Evolutionary conservation across 2,888 invertebrate species (phyloP), one percentile per base, ranked within the genome.

Genomic region (Melanotus villosus): DNA sequence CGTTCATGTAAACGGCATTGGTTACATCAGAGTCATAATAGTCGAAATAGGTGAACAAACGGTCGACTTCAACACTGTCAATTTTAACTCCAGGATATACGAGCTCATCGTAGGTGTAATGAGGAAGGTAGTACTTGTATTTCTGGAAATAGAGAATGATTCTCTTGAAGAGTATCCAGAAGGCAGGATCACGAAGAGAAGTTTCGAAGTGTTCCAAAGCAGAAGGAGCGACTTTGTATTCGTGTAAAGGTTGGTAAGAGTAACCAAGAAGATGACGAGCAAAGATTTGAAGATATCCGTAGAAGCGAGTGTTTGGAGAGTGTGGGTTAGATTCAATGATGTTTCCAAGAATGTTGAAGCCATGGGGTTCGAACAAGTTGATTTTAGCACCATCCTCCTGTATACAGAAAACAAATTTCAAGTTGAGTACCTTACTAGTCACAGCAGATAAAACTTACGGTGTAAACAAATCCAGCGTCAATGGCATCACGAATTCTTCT

Each of bases 21-120:
- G 87, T 88, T 4, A 93, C 85, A 77, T 91, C 90, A 65, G 89
- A 81, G 79, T 89, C 88, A 78, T 86, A 88, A 72, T 91, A 80
- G 75, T 92, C 92, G 82, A 91, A 92, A 86, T 88, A 92, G 21
- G 93, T 93, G 32, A 89, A 84, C 34, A 93, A 83, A 69, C 90
- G 89, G 76, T 90, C 90, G 68, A 91, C 87, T 4, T 90, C 87
- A 21, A 93, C 89, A 71, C 88, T 88, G 73, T 90, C 84, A 72
- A 93, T 88, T 52, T 84, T 81, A 1, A 93, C 90, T 32, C 90
- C 89, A 9, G 89, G 88, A 71, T 88, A 83, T 50, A 86, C 78
- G 32, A 93, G 84, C 71, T 92, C 89, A 72, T 90, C 88, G 65
- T 83, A 85, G 59, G 87, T 90, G 86, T 93, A 92, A 0, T 84